Percentiles rank a stretch among this genome's conserved stretches.
phyloP scores from a whole-genome alignment of 2,797 vertebrate species.

The Aplochiton taeniatus region DNA sequence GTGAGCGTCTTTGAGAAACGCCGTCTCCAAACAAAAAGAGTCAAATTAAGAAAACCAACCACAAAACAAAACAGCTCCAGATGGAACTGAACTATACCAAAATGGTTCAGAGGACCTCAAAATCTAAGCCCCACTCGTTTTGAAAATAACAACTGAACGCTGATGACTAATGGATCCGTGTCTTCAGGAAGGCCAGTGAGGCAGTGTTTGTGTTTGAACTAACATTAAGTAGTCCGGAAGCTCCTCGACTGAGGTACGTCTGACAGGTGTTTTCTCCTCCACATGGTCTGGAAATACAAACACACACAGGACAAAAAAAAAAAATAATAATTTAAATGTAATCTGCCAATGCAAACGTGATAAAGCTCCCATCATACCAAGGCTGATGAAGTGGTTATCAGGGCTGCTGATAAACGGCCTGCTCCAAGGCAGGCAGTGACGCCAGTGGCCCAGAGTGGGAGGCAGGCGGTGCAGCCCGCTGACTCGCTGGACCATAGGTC shows the following conservation, averaged over 20 bases:
- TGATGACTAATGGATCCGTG: no score
- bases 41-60: conserved; percentile 19
- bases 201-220: conserved; percentile 58
- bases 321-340: conserved; percentile 50
- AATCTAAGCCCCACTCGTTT: no score
- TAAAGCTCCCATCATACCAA: conserved; percentile 50
- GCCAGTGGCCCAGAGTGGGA: conserved; percentile 53
- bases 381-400: conserved; percentile 58
- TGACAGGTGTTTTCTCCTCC: conserved; percentile 69
- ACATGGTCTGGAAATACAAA: conserved; percentile 63
- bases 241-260: conserved; percentile 63
- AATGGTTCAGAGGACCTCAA: neutral
- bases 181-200: neutral
- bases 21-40: conserved; percentile 11
- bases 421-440: conserved; percentile 50
- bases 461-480: conserved; percentile 57
- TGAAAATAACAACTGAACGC: no score
- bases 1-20: conserved; percentile 26
- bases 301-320: conserved; percentile 18
- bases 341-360: conserved; percentile 61
- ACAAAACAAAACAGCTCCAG: conserved; percentile 1
- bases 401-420: conserved; percentile 56
- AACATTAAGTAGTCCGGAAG: conserved; percentile 83
- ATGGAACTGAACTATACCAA: neutral
- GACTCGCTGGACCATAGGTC: conserved; percentile 65